Base-by-base conservation (phyloP, 2,113 vertebrate species). In the Boulengeromyrus knoepffleri region DNA sequence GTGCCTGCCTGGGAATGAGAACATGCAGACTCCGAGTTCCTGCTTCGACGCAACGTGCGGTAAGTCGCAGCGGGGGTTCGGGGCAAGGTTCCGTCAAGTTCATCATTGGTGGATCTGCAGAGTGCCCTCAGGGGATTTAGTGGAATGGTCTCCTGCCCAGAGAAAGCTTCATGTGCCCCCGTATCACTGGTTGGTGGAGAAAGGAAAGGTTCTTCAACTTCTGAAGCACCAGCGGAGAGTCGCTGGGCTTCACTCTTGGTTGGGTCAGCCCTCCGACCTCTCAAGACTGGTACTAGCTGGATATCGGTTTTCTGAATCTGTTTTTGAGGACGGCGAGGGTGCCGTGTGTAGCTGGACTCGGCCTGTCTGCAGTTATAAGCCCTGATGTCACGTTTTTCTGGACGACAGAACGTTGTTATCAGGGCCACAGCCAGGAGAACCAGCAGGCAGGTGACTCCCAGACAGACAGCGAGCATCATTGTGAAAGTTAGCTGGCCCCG, bases 291-390 rank as follows among this genome's bases (percentile, higher is more conserved):
- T 15, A 99, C 95, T 0, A 99, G 94, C 93, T 97, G 97, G 90
- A 99, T 99, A 74, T 99, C 98, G 0, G 97, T 93, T 93, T 99
- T 99, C 89, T 96, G 96, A 90, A 99, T 99, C 91, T 97, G 97
- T 83, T 97, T 97, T 93, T 97, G 97, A 0, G 98, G 98, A 46
- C 98, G 97, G 85, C 96, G 97, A 24, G 98, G 98, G 91, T 98
- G 98, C 47, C 97, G 95, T 85, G 96, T 95, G 92, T 95, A 98
- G 15, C 95, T 96, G 0, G 97, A 97, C 91, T 99, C 98, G 0
- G 98, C 98, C 92, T 97, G 96, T 58, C 98, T 94, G 93, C 98
- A 99, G 94, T 99, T 99, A 94, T 99, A 99, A 9, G 98, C 97
- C 88, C 92, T 95, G 93, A 95, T 94, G 13, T 98, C 98, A 53